These are phyloP conservation scores for Telenomus remus DNA, from an alignment of 1,140 invertebrate species.

Conservation along the genomic window DNA sequence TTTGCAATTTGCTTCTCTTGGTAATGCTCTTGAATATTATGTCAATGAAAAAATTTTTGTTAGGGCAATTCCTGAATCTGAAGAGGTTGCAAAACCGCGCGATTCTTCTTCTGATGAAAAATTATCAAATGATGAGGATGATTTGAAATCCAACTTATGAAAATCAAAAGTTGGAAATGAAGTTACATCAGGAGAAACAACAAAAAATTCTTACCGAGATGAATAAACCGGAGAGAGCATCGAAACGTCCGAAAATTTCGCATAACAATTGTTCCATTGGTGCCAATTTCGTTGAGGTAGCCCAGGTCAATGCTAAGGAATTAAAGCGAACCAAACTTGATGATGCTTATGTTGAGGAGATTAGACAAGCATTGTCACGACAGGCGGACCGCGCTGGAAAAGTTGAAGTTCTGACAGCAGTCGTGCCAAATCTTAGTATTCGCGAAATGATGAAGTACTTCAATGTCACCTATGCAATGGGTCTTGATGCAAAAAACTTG, in stretches of 20 bases:
- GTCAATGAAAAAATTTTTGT: not conserved
- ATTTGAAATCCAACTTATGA: slow-evolving; percentile 5
- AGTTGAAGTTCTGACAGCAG: slow-evolving; percentile 10
- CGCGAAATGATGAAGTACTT: slow-evolving; percentile 1
- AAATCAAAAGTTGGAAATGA: not conserved
- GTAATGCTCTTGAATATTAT: not conserved
- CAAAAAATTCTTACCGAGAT: not conserved
- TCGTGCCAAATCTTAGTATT: not conserved
- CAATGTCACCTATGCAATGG: slow-evolving; percentile 5
- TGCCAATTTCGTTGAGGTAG: not conserved
- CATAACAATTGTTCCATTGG: not conserved
- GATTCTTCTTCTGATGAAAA: not conserved
- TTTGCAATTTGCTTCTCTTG: not conserved
- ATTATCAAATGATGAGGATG: not conserved
- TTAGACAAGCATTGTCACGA: not conserved
- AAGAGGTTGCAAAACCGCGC: not conserved
- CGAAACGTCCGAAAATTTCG: slow-evolving; percentile 8
- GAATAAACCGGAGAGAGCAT: slow-evolving; percentile 3
- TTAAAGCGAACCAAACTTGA: not conserved
- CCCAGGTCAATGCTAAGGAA: not conserved
- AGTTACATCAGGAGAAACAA: not conserved
- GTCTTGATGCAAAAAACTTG: slow-evolving; percentile 4
- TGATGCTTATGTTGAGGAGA: not conserved
- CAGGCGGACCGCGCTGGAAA: not conserved
- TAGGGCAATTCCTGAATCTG: not conserved